Percentiles rank a stretch among this genome's conserved stretches.
Evolutionary conservation across 2,888 invertebrate genomes (phyloP).

Genomic region (Andrena chrysosceles): DNA sequence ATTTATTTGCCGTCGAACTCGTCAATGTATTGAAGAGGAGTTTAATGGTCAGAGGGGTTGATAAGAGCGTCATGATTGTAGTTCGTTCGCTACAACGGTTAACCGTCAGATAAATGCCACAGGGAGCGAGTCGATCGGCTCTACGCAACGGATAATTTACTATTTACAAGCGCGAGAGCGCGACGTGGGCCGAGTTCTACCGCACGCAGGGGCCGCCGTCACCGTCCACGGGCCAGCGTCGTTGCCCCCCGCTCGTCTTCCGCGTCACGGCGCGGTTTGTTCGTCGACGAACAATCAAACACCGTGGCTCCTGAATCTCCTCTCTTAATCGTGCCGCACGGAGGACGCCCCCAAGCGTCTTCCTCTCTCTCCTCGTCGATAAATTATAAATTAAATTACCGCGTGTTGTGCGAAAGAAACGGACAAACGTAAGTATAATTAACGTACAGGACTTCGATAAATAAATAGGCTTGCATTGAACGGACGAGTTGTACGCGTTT

Average conservation of each 20-base stretch:
- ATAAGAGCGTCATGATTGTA: conserved; percentile 47
- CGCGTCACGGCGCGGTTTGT: background rate
- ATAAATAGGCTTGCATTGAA: conserved; percentile 52
- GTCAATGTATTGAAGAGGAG: background rate
- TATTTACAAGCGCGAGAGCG: conserved; percentile 70
- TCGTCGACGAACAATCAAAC: conserved; percentile 10
- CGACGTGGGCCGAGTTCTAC: background rate
- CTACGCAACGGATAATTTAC: conserved; percentile 71
- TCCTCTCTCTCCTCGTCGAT: background rate
- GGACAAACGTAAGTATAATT: conserved; percentile 29
- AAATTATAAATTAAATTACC: conserved; percentile 41
- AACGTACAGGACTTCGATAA: conserved; percentile 39
- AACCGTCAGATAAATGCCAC: conserved; percentile 33
- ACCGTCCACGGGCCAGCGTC: background rate
- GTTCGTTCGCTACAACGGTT: conserved; percentile 60
- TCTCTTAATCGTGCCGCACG: background rate
- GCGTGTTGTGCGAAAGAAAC: conserved; percentile 45
- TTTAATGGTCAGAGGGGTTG: conserved; percentile 13
- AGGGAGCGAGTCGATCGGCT: conserved; percentile 34
- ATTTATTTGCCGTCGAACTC: conserved; percentile 44
- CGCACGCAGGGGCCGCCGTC: background rate
- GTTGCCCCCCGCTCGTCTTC: background rate
- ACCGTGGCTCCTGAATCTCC: background rate
- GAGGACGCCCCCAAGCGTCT: background rate
- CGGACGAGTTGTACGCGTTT: conserved; percentile 32